phyloP scores from a whole-genome alignment of 1,140 invertebrate genomes.

The Atta texana region DNA sequence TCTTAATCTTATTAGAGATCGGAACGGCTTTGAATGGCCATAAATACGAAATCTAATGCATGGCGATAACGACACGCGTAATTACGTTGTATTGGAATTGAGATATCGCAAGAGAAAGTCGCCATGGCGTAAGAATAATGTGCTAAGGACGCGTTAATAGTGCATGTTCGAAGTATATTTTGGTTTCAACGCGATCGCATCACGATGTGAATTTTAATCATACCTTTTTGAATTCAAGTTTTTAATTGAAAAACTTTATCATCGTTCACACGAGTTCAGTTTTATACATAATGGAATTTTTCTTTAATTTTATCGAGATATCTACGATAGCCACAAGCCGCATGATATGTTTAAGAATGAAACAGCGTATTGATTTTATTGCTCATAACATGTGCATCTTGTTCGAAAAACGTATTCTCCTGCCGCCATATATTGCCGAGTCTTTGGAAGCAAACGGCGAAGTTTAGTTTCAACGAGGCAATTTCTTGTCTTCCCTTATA shows the following conservation, averaged over 20 bases:
- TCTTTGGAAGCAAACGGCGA: conserved; percentile 27
- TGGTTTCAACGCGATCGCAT: conserved; percentile 36
- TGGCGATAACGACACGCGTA: conserved; percentile 25
- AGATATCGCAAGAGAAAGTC: conserved; percentile 68
- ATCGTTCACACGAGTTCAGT: not conserved
- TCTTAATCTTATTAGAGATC: conserved; percentile 32
- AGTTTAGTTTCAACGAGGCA: conserved; percentile 61
- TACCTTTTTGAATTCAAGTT: not conserved
- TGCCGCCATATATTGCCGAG: conserved; percentile 11
- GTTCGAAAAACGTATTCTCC: conserved; percentile 1
- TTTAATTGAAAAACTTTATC: not conserved
- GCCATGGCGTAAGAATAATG: conserved; percentile 38
- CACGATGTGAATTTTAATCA: not conserved
- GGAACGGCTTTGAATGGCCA: not conserved
- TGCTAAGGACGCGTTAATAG: conserved; percentile 25
- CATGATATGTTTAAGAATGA: not conserved
- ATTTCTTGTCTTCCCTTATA: conserved; percentile 53
- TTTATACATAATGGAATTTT: not conserved
- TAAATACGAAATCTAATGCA: conserved; percentile 60
- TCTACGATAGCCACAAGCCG: not conserved
- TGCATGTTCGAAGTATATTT: conserved; percentile 35
- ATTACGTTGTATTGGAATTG: conserved; percentile 25
- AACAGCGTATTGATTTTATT: conserved; percentile 42
- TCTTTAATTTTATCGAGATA: not conserved
- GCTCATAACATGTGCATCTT: conserved; percentile 9